A percentile compares a stretch with the other conserved stretches of the same genome.
Evolutionary conservation across 2,797 vertebrate genomes (phyloP).

Genomic region (Anguilla pacifica): DNA sequence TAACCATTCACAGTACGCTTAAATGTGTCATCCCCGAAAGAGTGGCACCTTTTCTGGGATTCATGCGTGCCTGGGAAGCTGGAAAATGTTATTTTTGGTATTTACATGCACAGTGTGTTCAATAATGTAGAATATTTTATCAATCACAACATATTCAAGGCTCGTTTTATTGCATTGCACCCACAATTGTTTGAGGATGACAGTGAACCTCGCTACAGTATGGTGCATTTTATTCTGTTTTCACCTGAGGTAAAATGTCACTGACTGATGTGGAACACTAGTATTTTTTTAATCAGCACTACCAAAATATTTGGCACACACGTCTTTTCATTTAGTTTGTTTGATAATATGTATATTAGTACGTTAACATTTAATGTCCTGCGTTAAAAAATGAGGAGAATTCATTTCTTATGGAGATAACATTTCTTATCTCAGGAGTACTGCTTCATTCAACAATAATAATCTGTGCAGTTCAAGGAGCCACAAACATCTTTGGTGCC

Average conservation of each 20-base stretch:
- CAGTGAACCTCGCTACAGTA: neutral
- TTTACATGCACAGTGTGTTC: neutral
- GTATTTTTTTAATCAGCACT: slow-evolving; percentile 15
- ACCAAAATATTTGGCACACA: neutral
- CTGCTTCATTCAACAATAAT: too few species aligned
- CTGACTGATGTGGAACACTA: neutral
- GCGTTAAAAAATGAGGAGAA: too few species aligned
- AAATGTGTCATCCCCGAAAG: neutral
- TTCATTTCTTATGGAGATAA: too few species aligned
- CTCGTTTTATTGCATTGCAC: neutral
- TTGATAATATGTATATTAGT: too few species aligned
- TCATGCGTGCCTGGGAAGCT: neutral
- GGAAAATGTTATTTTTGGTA: neutral
- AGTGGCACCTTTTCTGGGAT: neutral
- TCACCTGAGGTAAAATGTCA: neutral
- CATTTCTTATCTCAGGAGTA: too few species aligned
- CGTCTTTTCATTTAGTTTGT: neutral
- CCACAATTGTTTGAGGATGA: neutral
- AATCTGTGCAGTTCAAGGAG: too few species aligned
- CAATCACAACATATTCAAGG: neutral
- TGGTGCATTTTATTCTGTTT: neutral
- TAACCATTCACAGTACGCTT: neutral
- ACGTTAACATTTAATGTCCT: too few species aligned
- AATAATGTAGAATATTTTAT: neutral
- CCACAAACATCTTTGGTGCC: too few species aligned